These are phyloP conservation scores for Drosophila parvula DNA, from an alignment of 1,140 invertebrate species.

Conservation along the genomic window DNA sequence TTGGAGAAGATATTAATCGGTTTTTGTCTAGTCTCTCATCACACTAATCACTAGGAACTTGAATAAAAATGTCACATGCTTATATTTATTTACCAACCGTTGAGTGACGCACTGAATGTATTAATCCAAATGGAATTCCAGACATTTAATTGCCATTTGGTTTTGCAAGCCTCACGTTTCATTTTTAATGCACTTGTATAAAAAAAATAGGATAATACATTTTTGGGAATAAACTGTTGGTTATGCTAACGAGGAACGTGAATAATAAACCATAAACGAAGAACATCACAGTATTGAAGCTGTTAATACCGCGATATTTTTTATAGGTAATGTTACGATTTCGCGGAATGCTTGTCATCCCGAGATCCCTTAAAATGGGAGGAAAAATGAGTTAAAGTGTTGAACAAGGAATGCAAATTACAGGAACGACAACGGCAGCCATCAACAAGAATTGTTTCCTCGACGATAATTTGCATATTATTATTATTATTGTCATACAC, in stretches of 20 bases:
- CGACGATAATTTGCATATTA: conserved; percentile 64
- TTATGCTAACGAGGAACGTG: not conserved
- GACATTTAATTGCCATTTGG: not conserved
- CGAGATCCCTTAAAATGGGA: not conserved
- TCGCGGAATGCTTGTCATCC: not conserved
- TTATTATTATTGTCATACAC: conserved; percentile 50
- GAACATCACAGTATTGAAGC: not conserved
- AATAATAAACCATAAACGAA: not conserved
- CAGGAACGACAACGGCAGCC: conserved; percentile 35
- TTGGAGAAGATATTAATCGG: not conserved
- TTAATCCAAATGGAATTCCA: not conserved
- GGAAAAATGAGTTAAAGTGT: conserved; percentile 22
- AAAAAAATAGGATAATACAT: not conserved
- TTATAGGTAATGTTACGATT: not conserved
- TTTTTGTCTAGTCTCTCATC: not conserved
- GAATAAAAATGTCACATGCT: not conserved
- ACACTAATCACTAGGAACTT: not conserved
- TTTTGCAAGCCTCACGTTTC: not conserved
- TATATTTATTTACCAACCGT: not conserved
- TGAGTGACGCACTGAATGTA: not conserved
- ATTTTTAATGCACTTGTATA: not conserved
- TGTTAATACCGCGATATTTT: not conserved
- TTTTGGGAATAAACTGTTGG: not conserved
- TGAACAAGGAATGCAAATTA: conserved; percentile 33
- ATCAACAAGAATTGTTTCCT: conserved; percentile 61